Percentiles rank a stretch among this genome's conserved stretches.
These are phyloP conservation scores for Pipistrellus pipistrellus DNA, from an alignment of 2,797 vertebrate genomes.

Conservation along the genomic window DNA sequence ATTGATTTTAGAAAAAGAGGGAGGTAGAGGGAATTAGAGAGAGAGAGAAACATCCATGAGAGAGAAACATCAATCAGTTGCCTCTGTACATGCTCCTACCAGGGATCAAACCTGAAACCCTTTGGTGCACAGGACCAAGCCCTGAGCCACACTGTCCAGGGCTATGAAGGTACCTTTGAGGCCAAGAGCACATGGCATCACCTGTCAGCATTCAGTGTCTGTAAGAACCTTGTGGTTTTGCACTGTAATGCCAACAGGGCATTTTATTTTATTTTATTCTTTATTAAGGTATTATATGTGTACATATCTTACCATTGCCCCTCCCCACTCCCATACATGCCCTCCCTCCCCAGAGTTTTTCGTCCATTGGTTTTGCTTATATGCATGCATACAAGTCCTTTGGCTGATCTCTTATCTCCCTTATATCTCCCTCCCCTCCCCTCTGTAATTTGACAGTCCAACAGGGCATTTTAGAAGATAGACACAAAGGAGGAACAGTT, in stretches of 20 bases:
- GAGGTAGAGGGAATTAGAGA: not conserved
- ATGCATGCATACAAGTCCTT: no score
- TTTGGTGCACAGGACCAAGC: not conserved
- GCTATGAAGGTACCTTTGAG: slow-evolving; percentile 90
- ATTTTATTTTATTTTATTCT: slow-evolving; percentile 85
- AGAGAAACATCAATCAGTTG: not conserved
- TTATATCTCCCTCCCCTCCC: no score
- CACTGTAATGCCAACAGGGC: slow-evolving; percentile 90
- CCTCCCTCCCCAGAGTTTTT: no score
- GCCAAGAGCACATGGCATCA: slow-evolving; percentile 99
- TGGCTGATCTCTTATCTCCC: no score
- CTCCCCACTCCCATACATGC: no score
- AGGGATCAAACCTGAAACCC: not conserved
- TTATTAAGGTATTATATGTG: no score
- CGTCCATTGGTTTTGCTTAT: no score
- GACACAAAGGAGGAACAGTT: slow-evolving; percentile 99
- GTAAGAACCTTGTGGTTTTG: slow-evolving; percentile 97
- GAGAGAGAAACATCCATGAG: no score
- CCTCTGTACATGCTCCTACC: not conserved
- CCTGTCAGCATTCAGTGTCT: slow-evolving; percentile 99
- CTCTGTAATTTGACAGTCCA: no score
- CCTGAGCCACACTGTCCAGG: not conserved
- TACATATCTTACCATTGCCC: no score
- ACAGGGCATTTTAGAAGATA: slow-evolving; percentile 98
- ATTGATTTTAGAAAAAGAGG: not conserved